A percentile compares a stretch with the other conserved stretches of the same genome.
phyloP scores from a whole-genome alignment of 1,140 invertebrate genomes.

The Atopsyche davidsoni region DNA sequence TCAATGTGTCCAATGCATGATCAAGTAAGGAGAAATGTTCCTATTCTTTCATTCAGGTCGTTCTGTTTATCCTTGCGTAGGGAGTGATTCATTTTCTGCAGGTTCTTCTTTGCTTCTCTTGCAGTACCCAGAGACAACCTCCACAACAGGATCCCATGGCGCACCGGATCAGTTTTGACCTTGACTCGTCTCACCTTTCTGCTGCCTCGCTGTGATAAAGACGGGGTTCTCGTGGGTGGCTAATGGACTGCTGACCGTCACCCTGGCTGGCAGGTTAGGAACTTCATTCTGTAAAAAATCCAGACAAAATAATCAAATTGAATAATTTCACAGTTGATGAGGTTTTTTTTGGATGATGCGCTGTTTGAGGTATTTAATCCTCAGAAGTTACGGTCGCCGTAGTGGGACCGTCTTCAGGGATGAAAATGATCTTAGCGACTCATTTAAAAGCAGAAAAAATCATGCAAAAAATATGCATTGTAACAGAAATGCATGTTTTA shows the following conservation, averaged over 20 bases:
- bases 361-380: too few relatives aligned
- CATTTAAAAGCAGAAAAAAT: too few relatives aligned
- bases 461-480: too few relatives aligned
- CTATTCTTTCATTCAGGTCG: neutral
- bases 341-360: neutral
- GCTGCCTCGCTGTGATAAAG: constrained; percentile 61
- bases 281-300: constrained; percentile 11
- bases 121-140: too few relatives aligned
- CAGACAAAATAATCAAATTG: neutral
- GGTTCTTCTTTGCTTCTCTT: neutral
- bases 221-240: constrained; percentile 52
- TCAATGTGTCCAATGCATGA: neutral
- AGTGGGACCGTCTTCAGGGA: too few relatives aligned
- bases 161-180: neutral
- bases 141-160: too few relatives aligned
- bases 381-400: too few relatives aligned
- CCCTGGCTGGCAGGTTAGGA: constrained; percentile 43
- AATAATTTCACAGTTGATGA: neutral
- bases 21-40: neutral
- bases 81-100: neutral
- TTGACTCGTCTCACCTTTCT: constrained; percentile 43
- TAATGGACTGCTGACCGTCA: constrained; percentile 48
- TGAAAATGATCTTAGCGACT: too few relatives aligned
- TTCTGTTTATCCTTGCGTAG: neutral
- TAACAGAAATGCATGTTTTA: too few relatives aligned